These are phyloP conservation scores for Psilopsiagon aymara DNA, from an alignment of 2,113 vertebrate genomes.

Conservation along the genomic window DNA sequence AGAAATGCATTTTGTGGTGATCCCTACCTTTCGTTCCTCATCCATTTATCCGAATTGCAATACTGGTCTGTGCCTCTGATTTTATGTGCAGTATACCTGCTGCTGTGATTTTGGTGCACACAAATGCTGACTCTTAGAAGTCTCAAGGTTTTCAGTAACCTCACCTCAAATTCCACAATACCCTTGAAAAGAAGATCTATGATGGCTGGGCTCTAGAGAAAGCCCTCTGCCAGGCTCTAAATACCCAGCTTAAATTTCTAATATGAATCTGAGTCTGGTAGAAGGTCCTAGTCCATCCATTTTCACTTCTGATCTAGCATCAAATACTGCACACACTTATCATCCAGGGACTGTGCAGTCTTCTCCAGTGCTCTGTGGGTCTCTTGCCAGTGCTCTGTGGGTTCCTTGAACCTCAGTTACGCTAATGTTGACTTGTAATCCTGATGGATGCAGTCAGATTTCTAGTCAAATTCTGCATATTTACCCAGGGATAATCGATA, in stretches of 20 bases:
- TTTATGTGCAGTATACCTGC: not conserved
- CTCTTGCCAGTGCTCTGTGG: not conserved
- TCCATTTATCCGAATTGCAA: not conserved
- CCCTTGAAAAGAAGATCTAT: not conserved
- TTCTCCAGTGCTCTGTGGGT: not conserved
- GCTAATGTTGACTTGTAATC: not conserved
- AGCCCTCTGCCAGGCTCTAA: not conserved
- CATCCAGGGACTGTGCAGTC: not conserved
- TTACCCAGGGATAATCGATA: not conserved
- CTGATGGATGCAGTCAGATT: not conserved
- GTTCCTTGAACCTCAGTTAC: not conserved
- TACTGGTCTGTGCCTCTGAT: not conserved
- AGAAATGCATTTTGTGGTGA: not conserved
- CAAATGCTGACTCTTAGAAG: not conserved
- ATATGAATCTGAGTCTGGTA: not conserved
- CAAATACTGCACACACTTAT: rapidly evolving
- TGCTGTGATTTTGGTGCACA: not conserved
- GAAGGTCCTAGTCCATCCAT: not conserved
- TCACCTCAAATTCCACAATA: not conserved
- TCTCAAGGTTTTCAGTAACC: not conserved
- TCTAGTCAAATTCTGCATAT: not conserved
- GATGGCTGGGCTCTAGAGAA: not conserved
- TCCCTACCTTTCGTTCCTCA: not conserved
- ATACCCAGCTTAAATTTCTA: not conserved
- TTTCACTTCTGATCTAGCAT: not conserved